A percentile compares a stretch with the other conserved stretches of the same genome.
phyloP scores from a whole-genome alignment of 2,888 invertebrate genomes.

The Andrena praecox region DNA sequence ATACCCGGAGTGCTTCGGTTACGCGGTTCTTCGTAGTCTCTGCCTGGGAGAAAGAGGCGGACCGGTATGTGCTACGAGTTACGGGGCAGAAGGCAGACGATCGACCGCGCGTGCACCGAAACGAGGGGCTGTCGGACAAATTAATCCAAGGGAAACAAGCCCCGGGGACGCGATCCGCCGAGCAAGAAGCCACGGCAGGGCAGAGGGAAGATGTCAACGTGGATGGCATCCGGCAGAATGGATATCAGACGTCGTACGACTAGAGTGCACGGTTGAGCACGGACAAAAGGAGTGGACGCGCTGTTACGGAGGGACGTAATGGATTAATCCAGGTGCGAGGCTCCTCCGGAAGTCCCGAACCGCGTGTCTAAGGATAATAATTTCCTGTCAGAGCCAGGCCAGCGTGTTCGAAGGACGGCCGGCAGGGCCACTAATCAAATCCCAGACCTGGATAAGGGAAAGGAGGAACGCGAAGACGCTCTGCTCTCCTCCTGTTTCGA shows the following conservation, averaged over 20 bases:
- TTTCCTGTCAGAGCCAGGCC: conserved; percentile 47
- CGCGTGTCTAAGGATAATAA: conserved; percentile 52
- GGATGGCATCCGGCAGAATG: conserved; percentile 32
- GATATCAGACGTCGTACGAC: conserved; percentile 46
- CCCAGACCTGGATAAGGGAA: not conserved
- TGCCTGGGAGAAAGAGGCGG: no score
- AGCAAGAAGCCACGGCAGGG: conserved; percentile 42
- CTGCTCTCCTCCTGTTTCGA: not conserved
- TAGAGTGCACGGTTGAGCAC: conserved; percentile 34
- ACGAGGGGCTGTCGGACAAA: conserved; percentile 35
- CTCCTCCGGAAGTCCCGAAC: conserved; percentile 18
- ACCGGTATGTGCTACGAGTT: no score
- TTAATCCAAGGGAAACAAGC: conserved; percentile 61
- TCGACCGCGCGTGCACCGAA: not conserved
- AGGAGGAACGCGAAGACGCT: not conserved
- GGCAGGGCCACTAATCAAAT: conserved; percentile 34
- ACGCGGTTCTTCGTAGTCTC: no score
- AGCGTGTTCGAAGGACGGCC: conserved; percentile 18
- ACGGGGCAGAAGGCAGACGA: not conserved
- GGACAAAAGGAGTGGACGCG: conserved; percentile 60
- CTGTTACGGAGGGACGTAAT: conserved; percentile 50
- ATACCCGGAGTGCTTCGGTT: no score
- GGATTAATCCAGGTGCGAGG: conserved; percentile 67
- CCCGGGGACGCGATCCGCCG: conserved; percentile 54
- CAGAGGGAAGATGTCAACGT: conserved; percentile 1